phyloP scores from a whole-genome alignment of 1,140 invertebrate genomes.

The Melitaea cinxia region DNA sequence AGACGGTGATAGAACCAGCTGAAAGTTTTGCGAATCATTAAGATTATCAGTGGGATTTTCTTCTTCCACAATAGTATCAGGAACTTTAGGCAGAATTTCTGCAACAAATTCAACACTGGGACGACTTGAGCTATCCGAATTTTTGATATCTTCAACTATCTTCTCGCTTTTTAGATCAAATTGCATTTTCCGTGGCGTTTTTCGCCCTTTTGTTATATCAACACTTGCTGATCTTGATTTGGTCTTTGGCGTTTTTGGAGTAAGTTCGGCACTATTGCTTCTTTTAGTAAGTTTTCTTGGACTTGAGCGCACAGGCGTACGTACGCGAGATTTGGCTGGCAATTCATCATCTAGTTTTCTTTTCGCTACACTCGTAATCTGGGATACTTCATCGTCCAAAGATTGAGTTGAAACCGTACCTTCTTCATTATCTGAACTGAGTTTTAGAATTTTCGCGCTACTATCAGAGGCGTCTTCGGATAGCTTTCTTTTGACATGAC shows the following conservation, averaged over 20 bases:
- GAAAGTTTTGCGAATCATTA: constrained; percentile 73
- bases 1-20: constrained; percentile 60
- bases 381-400: constrained; percentile 71
- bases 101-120: constrained; percentile 58
- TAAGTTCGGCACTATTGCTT: constrained; percentile 62
- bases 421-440: constrained; percentile 52
- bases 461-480: constrained; percentile 52
- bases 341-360: constrained; percentile 49
- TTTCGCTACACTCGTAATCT: constrained; percentile 56
- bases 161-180: constrained; percentile 40
- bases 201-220: constrained; percentile 56
- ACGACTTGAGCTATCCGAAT: constrained; percentile 43
- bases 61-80: constrained; percentile 62
- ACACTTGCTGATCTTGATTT: constrained; percentile 65
- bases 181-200: constrained; percentile 51
- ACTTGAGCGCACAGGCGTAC: constrained; percentile 56
- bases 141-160: constrained; percentile 27
- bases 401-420: constrained; percentile 48
- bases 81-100: constrained; percentile 54
- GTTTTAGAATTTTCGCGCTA: constrained; percentile 62
- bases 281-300: constrained; percentile 61
- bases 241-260: constrained; percentile 61
- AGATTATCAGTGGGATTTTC: constrained; percentile 49
- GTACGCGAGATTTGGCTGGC: constrained; percentile 59
- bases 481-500: constrained; percentile 58